Percentiles rank a stretch among this genome's conserved stretches.
These are phyloP conservation scores for Pseudoips prasinana DNA, from an alignment of 2,888 invertebrate genomes.

Conservation along the genomic window DNA sequence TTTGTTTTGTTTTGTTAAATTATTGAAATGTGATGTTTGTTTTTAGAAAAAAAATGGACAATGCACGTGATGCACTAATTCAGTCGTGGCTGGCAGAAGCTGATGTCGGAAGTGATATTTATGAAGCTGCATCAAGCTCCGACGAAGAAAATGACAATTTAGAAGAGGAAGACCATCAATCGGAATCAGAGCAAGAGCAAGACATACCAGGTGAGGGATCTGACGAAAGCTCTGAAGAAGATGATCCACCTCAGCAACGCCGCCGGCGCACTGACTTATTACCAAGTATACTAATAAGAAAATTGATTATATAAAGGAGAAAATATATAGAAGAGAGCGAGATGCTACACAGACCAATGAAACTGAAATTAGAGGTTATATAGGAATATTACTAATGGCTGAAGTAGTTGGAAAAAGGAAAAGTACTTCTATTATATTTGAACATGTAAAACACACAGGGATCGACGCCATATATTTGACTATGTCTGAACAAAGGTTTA, in stretches of 20 bases:
- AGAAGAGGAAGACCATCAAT: constrained; percentile 2
- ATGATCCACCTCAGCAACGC: background rate
- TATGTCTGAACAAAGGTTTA: constrained; percentile 1
- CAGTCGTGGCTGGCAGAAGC: constrained; percentile 1
- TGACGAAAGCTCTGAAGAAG: background rate
- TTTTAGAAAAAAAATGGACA: too few relatives aligned
- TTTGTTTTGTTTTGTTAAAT: too few relatives aligned
- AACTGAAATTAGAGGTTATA: constrained; percentile 1
- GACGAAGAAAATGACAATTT: constrained; percentile 1
- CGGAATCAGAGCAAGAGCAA: constrained; percentile 1
- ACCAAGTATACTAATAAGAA: constrained; percentile 6
- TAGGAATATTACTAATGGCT: constrained; percentile 1
- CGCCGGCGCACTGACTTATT: constrained; percentile 1
- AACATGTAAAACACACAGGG: constrained; percentile 3
- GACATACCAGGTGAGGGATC: background rate
- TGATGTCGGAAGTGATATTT: background rate
- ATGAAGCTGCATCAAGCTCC: constrained; percentile 2
- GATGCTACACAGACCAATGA: constrained; percentile 1
- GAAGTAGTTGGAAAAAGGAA: background rate
- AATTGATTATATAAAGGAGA: constrained; percentile 1
- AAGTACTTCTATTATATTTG: background rate
- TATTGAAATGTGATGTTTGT: too few relatives aligned
- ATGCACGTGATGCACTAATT: too few relatives aligned
- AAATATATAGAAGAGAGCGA: constrained; percentile 4
- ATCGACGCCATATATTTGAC: constrained; percentile 5